Evolutionary conservation across 2,888 invertebrate genomes (phyloP), one percentile per base, ranked within the genome.

Genomic region (Eupithecia insigniata): DNA sequence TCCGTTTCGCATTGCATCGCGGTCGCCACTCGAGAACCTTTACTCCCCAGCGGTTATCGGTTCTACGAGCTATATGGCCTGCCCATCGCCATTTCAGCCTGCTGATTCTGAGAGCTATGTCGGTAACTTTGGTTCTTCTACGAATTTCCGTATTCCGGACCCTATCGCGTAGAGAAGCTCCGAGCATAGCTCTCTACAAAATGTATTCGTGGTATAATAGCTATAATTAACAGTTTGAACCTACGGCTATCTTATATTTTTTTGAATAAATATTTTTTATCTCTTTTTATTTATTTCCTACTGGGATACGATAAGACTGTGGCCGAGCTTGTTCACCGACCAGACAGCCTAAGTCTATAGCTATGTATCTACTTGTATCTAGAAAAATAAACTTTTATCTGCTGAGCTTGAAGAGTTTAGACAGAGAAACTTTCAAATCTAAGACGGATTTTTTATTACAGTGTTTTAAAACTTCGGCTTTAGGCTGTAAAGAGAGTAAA

Each of bases 351-450:
- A 43, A 58, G 58, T 60, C 36, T 58, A 58, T 58, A 43, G 67
- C 14, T 18, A 55, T 58, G 43, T 58, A 43, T 69, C 14, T 18
- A 55, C 64, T 64, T 30, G 60, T 70, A 67, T 66, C 69, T 69
- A 65, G 72, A 71, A 66, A 70, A 64, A 32, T 3, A 62, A 67
- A 58, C 55, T 69, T 71, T 73, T 71, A 73, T 69, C 58, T 36
- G 28, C 58, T 36, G 28, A 12, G 69, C 61, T 32, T 65, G 12
- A 60, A 69, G 51, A 69, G 67, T 66, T 55, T 62, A 64, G 66
- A 71, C 58, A 62, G 61, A 58, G 58, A 55, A 66, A 70, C 30
- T 67, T 69, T 51, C 39, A 67, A 71, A 39, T 34, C 32, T 60
- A 30, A 16, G 55, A 32, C 58, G 67, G 61, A 67, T 65, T 66